Conservation (phyloP, 2,888 invertebrate genomes). For the Steinernema hermaphroditum region DNA sequence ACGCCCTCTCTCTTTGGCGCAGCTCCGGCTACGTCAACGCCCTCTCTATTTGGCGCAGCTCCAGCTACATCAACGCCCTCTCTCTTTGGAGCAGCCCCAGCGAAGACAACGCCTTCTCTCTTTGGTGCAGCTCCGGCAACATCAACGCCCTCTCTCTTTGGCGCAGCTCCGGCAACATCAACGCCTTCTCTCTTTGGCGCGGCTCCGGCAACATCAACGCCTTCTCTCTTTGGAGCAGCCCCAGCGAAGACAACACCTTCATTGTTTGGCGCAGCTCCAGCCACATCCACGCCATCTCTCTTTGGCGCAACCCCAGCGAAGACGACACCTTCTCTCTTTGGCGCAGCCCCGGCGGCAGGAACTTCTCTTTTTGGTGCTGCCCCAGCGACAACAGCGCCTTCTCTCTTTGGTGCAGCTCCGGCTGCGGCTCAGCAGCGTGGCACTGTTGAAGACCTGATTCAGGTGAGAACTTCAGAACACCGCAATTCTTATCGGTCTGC, state of each 20-base stretch:
- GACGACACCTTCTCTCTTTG: neutral
- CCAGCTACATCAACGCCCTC: no score
- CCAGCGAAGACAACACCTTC: neutral
- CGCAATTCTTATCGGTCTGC: neutral
- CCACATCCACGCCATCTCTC: neutral
- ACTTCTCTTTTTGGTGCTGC: neutral
- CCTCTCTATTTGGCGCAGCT: neutral
- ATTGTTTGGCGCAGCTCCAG: neutral
- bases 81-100: neutral
- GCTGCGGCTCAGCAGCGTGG: slow-evolving; percentile 8
- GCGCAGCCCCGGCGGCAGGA: neutral
- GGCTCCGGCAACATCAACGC: no score
- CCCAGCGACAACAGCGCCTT: neutral
- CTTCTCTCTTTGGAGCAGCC: no score
- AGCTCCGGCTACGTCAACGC: neutral
- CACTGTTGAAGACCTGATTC: slow-evolving; percentile 1
- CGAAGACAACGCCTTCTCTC: neutral
- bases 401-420: neutral
- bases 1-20: no score
- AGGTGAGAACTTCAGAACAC: neutral
- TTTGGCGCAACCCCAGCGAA: neutral
- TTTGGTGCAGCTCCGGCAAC: neutral
- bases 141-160: no score
- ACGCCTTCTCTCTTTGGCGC: neutral
- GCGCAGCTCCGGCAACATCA: neutral